Evolutionary conservation across 2,113 vertebrate genomes (phyloP), one percentile per base, ranked within the genome.

Genomic region (Cacatua alba): DNA sequence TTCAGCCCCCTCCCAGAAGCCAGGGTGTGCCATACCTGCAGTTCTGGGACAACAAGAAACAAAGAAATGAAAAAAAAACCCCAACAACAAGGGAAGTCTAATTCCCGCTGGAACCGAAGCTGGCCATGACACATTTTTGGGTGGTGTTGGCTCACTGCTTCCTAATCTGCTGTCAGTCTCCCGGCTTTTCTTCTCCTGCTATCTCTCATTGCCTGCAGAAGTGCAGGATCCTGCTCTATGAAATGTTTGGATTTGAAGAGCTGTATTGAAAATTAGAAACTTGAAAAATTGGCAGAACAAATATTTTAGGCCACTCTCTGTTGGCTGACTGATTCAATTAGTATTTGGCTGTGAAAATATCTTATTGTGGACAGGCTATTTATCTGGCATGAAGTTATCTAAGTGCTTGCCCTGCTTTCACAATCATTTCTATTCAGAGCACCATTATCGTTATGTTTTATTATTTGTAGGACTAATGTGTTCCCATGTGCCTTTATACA

Each of bases 161-260:
- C 18, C 18, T 6, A 6, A 6, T 5, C 35, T 37, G 0, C 43
- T 20, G 8, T 8, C 57, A 12, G 55, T 15, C 31, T 33, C 35
- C 29, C 17, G 4, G 67, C 59, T 11, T 13, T 29, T 3, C 49
- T 64, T 39, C 39, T 74, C n/a, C 67, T 10, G 46, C 57, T 7
- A 0, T 13, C 21, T 19, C 76, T 41, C 10, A 0, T 2, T 13
- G 44, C 37, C 46, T 23, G 43, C 35, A 10, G 35, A 2, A 9
- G 17, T 1, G 10, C 37, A 10, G 77, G 31, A 26, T 31, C 43
- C 48, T 12, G 15, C 55, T 46, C 39, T 0, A 2, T 1, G 17
- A 2, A 15, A 6, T 1, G 8, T 2, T 31, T 17, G 52, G 63
- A 3, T 52, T 7, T 33, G 43, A 21, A 31, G 63, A 29, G 35